phyloP scores from a whole-genome alignment of 2,113 vertebrate genomes.

The Stegastes partitus region DNA sequence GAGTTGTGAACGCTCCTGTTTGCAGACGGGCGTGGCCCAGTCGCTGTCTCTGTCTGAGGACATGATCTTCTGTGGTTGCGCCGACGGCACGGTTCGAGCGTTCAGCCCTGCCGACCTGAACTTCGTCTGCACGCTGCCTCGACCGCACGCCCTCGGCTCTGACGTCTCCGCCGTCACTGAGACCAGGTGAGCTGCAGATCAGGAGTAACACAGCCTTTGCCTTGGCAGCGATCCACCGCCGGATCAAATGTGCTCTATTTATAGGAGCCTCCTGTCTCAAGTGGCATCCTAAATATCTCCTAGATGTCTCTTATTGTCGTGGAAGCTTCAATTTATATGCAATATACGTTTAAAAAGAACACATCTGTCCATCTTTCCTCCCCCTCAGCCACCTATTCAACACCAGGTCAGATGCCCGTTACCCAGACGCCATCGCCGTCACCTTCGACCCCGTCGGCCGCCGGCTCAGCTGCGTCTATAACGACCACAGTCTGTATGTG shows the following conservation, averaged over 20 bases:
- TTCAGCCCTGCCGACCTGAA: conserved; percentile 92
- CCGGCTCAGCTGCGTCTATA: conserved; percentile 96
- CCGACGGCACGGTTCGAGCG: conserved; percentile 91
- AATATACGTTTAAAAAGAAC: background rate
- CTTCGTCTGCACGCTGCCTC: conserved; percentile 91
- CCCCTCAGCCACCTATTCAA: conserved; percentile 87
- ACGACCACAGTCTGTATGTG: conserved; percentile 97
- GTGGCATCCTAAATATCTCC: background rate
- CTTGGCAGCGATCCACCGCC: conserved; percentile 28
- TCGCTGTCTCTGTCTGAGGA: conserved; percentile 92
- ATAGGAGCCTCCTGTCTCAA: conserved; percentile 54
- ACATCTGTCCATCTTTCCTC: conserved; percentile 5
- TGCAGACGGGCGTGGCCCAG: conserved; percentile 74
- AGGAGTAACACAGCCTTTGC: conserved; percentile 1
- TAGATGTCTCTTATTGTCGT: background rate
- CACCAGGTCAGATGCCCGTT: conserved; percentile 83
- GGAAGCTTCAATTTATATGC: background rate
- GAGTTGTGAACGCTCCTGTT: background rate
- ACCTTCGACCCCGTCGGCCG: conserved; percentile 92
- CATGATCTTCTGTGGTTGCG: conserved; percentile 95
- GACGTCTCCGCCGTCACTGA: conserved; percentile 88
- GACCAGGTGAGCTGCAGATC: conserved; percentile 86
- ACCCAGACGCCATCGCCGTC: conserved; percentile 92
- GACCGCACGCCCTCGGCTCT: conserved; percentile 91
- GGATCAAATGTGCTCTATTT: conserved; percentile 48